phyloP scores from a whole-genome alignment of 1,140 invertebrate species.

The Pentalonia nigronervosa region DNA sequence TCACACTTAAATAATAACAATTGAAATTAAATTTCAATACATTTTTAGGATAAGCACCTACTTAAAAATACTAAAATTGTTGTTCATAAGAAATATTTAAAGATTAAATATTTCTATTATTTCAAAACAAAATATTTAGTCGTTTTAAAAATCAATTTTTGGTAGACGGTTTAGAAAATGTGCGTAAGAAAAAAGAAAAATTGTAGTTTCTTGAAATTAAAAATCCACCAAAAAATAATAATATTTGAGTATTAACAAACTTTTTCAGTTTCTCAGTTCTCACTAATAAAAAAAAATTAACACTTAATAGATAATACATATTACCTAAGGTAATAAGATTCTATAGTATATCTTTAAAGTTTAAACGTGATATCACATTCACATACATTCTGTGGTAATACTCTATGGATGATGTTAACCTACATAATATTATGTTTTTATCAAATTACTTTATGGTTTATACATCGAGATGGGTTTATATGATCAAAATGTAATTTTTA shows the following conservation, averaged over 20 bases:
- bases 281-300: not conserved
- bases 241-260: too few species aligned
- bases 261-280: not conserved
- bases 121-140: not conserved
- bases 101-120: not conserved
- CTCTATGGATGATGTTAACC: too few species aligned
- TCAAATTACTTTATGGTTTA: too few species aligned
- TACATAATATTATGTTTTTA: too few species aligned
- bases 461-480: too few species aligned
- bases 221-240: not conserved
- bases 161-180: not conserved
- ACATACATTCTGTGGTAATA: too few species aligned
- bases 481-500: too few species aligned
- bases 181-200: not conserved
- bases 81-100: too few species aligned
- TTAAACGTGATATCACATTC: too few species aligned
- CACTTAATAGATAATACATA: too few species aligned
- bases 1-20: not conserved
- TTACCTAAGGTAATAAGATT: too few species aligned
- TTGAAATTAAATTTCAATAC: not conserved
- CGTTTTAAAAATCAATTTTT: not conserved
- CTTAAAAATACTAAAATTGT: not conserved
- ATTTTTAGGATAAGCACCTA: not conserved
- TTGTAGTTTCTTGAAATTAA: not conserved
- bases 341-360: too few species aligned